Evolutionary conservation across 2,113 vertebrate genomes (phyloP).

Genomic region (Zosterops pallidus): DNA sequence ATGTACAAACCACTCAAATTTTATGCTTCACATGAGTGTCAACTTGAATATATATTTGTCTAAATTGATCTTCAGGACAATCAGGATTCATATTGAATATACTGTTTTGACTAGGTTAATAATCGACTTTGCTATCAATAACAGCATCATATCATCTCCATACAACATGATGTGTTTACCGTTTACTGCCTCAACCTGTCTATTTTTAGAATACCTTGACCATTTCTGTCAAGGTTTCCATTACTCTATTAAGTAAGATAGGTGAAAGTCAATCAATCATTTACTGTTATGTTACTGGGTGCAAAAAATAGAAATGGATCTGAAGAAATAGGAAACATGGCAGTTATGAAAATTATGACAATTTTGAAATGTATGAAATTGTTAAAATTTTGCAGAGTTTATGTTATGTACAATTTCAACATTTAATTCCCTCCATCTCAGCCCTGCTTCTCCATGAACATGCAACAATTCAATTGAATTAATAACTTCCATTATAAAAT

Average conservation of each 20-base stretch:
- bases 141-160: not conserved
- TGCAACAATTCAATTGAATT: not conserved
- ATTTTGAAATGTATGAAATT: not conserved
- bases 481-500: not conserved
- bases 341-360: not conserved
- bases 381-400: not conserved
- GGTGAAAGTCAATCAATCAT: not conserved
- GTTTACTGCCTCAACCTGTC: not conserved
- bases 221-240: not conserved
- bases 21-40: not conserved
- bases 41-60: not conserved
- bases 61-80: not conserved
- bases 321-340: not conserved
- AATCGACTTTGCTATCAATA: not conserved
- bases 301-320: not conserved
- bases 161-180: not conserved
- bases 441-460: not conserved
- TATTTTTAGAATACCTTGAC: not conserved
- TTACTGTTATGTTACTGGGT: not conserved
- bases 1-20: not conserved
- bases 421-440: not conserved
- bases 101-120: not conserved
- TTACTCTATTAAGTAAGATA: not conserved
- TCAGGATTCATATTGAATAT: not conserved
- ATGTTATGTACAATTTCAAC: not conserved